Evolutionary conservation across 2,888 invertebrate genomes (phyloP).

Genomic region (Aplocera efformata): DNA sequence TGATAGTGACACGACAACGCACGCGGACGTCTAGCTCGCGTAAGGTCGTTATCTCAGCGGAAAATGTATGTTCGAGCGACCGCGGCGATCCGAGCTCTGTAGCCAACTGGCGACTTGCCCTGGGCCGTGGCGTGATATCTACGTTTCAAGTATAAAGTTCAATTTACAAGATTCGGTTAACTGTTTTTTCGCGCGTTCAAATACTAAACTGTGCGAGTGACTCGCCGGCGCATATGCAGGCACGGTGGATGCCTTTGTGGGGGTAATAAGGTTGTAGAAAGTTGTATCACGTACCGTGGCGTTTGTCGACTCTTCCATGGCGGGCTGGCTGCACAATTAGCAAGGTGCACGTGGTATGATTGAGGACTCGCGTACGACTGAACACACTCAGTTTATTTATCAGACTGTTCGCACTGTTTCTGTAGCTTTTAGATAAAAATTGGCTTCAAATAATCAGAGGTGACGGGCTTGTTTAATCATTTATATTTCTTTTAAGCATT

Average conservation of each 20-base stretch:
- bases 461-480: constrained; percentile 36
- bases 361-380: constrained; percentile 43
- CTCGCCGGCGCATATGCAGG: constrained; percentile 14
- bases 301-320: constrained; percentile 41
- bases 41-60: constrained; percentile 46
- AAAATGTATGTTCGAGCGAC: constrained; percentile 44
- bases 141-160: constrained; percentile 70
- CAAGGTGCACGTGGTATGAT: constrained; percentile 45
- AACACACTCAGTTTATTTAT: constrained; percentile 39
- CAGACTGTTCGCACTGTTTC: constrained; percentile 31
- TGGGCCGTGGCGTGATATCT: constrained; percentile 48
- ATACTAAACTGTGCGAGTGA: constrained; percentile 7
- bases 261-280: constrained; percentile 24
- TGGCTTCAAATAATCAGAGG: constrained; percentile 51
- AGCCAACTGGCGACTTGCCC: constrained; percentile 78
- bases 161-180: constrained; percentile 46
- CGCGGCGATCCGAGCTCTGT: constrained; percentile 52
- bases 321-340: constrained; percentile 24
- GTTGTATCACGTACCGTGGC: constrained; percentile 46
- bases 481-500: constrained; percentile 24
- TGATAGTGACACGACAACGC: constrained; percentile 17
- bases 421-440: constrained; percentile 57
- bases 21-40: constrained; percentile 44
- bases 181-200: constrained; percentile 36
- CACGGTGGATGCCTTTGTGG: constrained; percentile 8